Conservation (phyloP, 2,888 invertebrate genomes). For the Petrolisthes cinctipes region DNA sequence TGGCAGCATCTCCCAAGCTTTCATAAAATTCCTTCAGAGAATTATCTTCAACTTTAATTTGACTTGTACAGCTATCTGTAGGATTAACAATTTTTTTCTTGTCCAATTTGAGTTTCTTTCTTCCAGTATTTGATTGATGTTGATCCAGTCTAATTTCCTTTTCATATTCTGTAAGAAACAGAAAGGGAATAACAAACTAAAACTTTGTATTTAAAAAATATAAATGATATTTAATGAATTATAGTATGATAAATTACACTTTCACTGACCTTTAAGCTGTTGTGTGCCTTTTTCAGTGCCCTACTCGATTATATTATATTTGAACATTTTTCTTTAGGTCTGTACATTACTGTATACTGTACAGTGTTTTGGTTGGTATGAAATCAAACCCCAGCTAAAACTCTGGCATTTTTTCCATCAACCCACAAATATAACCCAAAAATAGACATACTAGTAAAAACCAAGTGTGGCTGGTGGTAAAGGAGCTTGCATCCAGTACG, state of each 20-base stretch:
- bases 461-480: conserved; percentile 48
- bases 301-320: too few species aligned
- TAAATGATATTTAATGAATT: not conserved
- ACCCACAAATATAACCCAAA: not conserved
- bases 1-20: conserved; percentile 27
- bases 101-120: conserved; percentile 35
- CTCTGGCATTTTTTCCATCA: too few species aligned
- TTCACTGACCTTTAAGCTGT: not conserved
- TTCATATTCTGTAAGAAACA: conserved; percentile 52
- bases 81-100: not conserved
- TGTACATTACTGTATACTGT: too few species aligned
- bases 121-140: conserved; percentile 40
- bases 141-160: conserved; percentile 51
- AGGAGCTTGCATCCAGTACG: conserved; percentile 50
- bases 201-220: not conserved
- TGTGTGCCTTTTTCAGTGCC: not conserved
- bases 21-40: conserved; percentile 39
- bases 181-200: not conserved
- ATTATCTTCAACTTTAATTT: conserved; percentile 14
- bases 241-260: not conserved
- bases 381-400: too few species aligned
- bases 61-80: not conserved
- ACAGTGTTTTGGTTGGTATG: too few species aligned
- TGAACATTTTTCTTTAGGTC: too few species aligned
- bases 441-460: conserved; percentile 40